Base-by-base conservation (phyloP, 2,888 invertebrate species). In the Lasioglossum oenotherae region DNA sequence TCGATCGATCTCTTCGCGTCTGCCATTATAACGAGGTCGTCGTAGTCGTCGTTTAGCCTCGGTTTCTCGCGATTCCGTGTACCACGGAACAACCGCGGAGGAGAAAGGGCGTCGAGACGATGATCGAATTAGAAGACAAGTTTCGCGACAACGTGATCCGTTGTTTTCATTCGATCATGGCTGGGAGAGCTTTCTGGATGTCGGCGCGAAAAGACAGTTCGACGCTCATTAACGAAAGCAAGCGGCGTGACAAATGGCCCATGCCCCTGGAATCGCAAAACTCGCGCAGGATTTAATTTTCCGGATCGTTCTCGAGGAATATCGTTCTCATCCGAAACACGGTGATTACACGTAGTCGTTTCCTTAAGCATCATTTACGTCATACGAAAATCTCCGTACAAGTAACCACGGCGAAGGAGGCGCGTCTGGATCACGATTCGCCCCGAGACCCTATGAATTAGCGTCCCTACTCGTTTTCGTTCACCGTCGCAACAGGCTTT, bases 231-330 rank as follows among this genome's bases (percentile, higher is more conserved):
- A 89, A 89, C 84, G 67, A 82, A 90, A 87, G 81, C 84, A 64
- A 80, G 84, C 85, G 67, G 49, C 80, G 78, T 85, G 91, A 87
- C 87, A 84, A 87, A 87, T 83, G 80, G 74, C 71, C 35, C 27
- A 2, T n/a, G 8, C 19, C 23, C 44, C 53, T 35, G 87, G 46
- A 80, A 82, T 86, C 75, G 79, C 77, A 85, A 85, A 87, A 90
- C 81, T 85, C 87, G 72, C 67, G 77, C 53, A 86, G 86, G 89
- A 90, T 90, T 90, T 90, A 80, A 89, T 90, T 90, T 90, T 72
- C 80, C 74, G 74, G 76, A 44, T 76, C 35, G 31, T 6, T 3
- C 78, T 31, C 31, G 71, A 19, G 74, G 38, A 81, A 81, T 81
- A 67, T 82, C 82, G 78, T 85, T 90, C 82, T 77, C 80, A 72